These are phyloP conservation scores for Mercenaria mercenaria DNA, from an alignment of 1,140 invertebrate species.

Conservation along the genomic window DNA sequence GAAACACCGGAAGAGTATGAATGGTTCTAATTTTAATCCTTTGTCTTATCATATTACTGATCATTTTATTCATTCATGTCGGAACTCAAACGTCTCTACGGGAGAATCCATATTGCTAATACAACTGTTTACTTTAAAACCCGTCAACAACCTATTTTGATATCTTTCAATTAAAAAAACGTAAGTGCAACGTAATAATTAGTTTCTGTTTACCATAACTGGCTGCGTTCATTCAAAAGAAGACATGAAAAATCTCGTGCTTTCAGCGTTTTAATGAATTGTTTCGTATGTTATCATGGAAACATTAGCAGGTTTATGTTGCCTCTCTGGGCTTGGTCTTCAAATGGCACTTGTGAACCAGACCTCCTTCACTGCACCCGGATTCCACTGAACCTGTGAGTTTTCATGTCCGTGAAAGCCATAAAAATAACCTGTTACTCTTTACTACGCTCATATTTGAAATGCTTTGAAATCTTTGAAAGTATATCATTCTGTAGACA, in stretches of 20 bases:
- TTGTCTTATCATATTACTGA: too few species aligned
- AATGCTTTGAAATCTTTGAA: constrained; percentile 54
- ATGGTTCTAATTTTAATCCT: too few species aligned
- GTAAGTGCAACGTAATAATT: too few species aligned
- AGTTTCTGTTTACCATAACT: too few species aligned
- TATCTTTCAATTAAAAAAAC: too few species aligned
- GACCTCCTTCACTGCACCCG: constrained; percentile 4
- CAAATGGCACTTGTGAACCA: constrained; percentile 25
- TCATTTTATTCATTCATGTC: too few species aligned
- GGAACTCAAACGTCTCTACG: too few species aligned
- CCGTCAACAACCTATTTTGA: too few species aligned
- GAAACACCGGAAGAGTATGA: too few species aligned
- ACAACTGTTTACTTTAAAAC: too few species aligned
- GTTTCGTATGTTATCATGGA: constrained; percentile 10
- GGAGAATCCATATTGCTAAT: too few species aligned
- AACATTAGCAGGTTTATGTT: constrained; percentile 11
- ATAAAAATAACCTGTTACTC: constrained; percentile 43
- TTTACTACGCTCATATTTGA: constrained; percentile 36
- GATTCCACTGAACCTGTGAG: constrained; percentile 20
- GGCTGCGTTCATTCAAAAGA: too few species aligned
- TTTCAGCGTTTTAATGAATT: constrained; percentile 7
- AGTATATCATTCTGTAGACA: not conserved
- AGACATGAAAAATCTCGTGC: not conserved
- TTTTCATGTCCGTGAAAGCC: constrained; percentile 29
- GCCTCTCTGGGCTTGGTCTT: not conserved